These are phyloP conservation scores for Ctenochaetus hawaiiensis DNA, from an alignment of 2,797 vertebrate species.

Conservation along the genomic window DNA sequence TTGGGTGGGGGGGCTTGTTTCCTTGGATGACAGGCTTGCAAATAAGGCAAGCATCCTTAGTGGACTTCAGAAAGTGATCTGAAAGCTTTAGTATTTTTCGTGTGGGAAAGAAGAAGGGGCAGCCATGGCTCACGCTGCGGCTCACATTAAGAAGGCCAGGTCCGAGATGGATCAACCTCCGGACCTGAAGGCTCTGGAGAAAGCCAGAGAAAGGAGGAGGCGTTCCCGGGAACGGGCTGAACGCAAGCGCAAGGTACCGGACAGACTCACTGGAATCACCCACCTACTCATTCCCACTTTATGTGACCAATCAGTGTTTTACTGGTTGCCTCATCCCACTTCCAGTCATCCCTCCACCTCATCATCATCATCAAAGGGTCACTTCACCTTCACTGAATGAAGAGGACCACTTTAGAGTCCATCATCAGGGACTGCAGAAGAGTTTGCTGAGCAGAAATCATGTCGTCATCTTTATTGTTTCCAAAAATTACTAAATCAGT, in stretches of 20 bases:
- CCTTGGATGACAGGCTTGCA: slow-evolving; percentile 3
- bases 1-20: slow-evolving; percentile 24
- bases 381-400: slow-evolving; percentile 8
- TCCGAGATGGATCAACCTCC: slow-evolving; percentile 88
- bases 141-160: slow-evolving; percentile 97
- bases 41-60: background rate
- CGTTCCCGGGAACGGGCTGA: slow-evolving; percentile 93
- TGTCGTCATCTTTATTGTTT: slow-evolving; percentile 1
- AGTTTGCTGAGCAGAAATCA: background rate
- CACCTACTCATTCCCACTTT: slow-evolving; percentile 42
- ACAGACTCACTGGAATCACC: slow-evolving; percentile 37
- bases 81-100: slow-evolving; percentile 20
- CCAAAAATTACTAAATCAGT: background rate
- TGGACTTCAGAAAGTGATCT: slow-evolving; percentile 53
- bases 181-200: slow-evolving; percentile 92
- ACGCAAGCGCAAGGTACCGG: slow-evolving; percentile 96
- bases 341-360: slow-evolving; percentile 28
- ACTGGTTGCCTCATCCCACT: slow-evolving; percentile 26
- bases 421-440: slow-evolving; percentile 11
- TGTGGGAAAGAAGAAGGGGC: slow-evolving; percentile 37
- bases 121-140: slow-evolving; percentile 95
- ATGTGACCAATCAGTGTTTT: slow-evolving; percentile 25
- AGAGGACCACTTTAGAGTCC: background rate
- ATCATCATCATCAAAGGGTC: slow-evolving; percentile 46
- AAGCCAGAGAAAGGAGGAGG: slow-evolving; percentile 90